phyloP scores from a whole-genome alignment of 92 coral and sea anemone genomes.

The Galaxea fascicularis region DNA sequence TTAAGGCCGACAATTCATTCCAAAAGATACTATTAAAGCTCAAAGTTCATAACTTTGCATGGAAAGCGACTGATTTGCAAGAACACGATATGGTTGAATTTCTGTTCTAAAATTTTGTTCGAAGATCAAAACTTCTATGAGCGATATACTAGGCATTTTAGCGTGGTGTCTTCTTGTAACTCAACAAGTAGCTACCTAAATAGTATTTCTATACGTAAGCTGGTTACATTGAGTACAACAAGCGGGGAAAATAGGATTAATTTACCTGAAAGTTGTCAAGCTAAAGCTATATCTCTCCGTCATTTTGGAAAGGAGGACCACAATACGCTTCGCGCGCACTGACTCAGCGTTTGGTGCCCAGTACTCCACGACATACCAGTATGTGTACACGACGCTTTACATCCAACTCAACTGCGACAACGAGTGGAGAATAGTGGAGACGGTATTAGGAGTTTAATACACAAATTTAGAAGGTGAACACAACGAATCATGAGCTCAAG shows the following conservation, averaged over 20 bases:
- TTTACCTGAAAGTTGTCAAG: constrained; percentile 98
- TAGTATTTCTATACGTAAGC: not conserved
- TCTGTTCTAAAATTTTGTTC: not conserved
- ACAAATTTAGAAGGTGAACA: not conserved
- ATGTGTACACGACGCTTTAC: not conserved
- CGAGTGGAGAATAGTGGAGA: too few relatives aligned
- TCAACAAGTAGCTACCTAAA: not conserved
- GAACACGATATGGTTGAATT: too few relatives aligned
- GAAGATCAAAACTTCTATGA: not conserved
- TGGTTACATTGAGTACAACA: not conserved
- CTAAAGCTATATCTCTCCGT: constrained; percentile 99
- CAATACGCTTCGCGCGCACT: constrained; percentile 68
- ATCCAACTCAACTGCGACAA: not conserved
- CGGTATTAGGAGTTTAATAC: too few relatives aligned
- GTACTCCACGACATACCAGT: not conserved
- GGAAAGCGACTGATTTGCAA: not conserved
- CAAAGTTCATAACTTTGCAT: not conserved
- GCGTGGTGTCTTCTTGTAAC: not conserved
- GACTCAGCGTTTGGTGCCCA: constrained; percentile 80
- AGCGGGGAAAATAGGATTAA: constrained; percentile 20
- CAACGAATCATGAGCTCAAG: constrained; percentile 8
- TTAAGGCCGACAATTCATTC: too few relatives aligned
- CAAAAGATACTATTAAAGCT: too few relatives aligned
- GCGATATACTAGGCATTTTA: not conserved
- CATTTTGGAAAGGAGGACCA: constrained; percentile 91